Percentiles rank a stretch among this genome's conserved stretches.
Evolutionary conservation across 64 coral and sea anemone genomes (phyloP).

Genomic region (Catalaphyllia jardinei): DNA sequence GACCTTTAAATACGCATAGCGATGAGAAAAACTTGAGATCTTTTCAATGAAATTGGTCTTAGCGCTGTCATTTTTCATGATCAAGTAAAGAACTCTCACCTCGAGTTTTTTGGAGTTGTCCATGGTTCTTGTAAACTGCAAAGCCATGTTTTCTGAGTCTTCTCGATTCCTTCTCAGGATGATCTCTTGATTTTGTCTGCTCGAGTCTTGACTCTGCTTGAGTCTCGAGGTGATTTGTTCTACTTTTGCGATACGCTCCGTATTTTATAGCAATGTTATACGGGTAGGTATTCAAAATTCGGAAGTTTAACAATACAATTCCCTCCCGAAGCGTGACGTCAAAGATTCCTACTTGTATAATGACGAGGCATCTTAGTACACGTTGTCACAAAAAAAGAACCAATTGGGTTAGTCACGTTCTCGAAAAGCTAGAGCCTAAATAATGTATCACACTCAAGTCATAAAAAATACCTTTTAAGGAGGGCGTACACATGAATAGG

Average conservation of each 20-base stretch:
- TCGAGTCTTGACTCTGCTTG: too few species aligned
- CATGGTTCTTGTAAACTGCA: constrained; percentile 28
- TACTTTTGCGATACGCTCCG: not conserved
- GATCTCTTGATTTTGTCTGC: not conserved
- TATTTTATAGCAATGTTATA: constrained; percentile 2
- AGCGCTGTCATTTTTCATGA: too few species aligned
- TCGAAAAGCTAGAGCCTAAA: too few species aligned
- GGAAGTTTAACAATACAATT: not conserved
- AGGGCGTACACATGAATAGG: too few species aligned
- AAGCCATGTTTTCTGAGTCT: constrained; percentile 2
- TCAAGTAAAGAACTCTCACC: not conserved
- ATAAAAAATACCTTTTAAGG: too few species aligned
- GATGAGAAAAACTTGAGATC: too few species aligned
- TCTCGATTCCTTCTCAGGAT: not conserved
- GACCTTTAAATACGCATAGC: too few species aligned
- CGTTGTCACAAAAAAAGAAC: too few species aligned
- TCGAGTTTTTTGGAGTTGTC: not conserved
- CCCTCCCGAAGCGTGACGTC: not conserved
- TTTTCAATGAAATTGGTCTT: too few species aligned
- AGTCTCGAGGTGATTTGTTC: not conserved
- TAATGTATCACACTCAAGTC: too few species aligned
- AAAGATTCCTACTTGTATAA: not conserved
- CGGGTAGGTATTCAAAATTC: not conserved
- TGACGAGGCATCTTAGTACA: too few species aligned
- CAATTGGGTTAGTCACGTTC: too few species aligned